Base-by-base conservation (phyloP, 1,140 invertebrate genomes). In the Melipona quadrifasciata region DNA sequence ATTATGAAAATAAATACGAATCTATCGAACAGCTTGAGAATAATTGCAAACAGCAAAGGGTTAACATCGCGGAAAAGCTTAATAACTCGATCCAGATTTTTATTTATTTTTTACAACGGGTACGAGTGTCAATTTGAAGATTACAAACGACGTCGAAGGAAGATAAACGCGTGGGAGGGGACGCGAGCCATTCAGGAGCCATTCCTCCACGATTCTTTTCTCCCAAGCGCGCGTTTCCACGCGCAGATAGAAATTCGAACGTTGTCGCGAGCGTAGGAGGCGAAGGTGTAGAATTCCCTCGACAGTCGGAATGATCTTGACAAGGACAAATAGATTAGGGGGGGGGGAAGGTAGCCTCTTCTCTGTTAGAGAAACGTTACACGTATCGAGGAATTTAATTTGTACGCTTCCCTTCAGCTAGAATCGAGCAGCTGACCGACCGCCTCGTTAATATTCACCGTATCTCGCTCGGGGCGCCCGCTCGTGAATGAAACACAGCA, bases 381-480 rank as follows among this genome's bases (percentile, higher is more conserved):
- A 80, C 82, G 78, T 80, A 87, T 86, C 47, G 71, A 39, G 83
- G 78, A 90, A 89, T 91, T 91, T 88, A 87, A 90, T 91, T 90
- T 90, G 72, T 72, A 57, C 74, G 67, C 84, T 67, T 82, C 61
- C 64, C 80, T 24, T 39, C 65, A 57, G 73, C 39, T 72, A 65
- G 47, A 39, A 90, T 84, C 84, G 87, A 85, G 68, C 78, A 86
- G 83, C 84, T 78, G 86, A 89, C 87, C 77, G 85, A 80, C 72
- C 57, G 87, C 27, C 91, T 93, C 89, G 91, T 93, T 92, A 93
- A 90, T 86, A 93, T 93, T 93, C 87, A 81, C 73, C 79, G 86
- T 90, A 86, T 86, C 88, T 90, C 67, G 91, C 92, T 89, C 64
- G 82, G 75, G 87, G 93, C 90, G 89, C 85, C 89, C 86, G 89